Base-by-base conservation (phyloP, 2,888 invertebrate species). In the Blastobasis adustella region DNA sequence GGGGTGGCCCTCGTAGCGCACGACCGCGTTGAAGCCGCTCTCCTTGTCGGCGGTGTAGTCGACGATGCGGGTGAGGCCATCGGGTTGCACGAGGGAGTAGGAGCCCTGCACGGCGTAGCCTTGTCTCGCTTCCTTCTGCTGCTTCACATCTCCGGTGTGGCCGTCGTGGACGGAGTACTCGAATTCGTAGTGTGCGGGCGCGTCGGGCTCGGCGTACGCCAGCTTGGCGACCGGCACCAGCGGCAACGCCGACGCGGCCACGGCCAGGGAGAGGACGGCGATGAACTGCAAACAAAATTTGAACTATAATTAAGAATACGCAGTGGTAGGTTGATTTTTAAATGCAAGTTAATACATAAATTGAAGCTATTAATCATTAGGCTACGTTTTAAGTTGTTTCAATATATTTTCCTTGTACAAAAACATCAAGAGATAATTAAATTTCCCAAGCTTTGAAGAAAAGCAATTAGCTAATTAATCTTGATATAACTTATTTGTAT, bases 31-130 rank as follows among this genome's bases (percentile, higher is more conserved):
- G 66, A 71, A 71, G 40, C 71, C 73, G 61, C 63, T 58, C 50
- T 67, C 66, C 60, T 67, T 67, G 61, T 87, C 86, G 37, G 85
- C 69, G 65, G 82, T 77, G 76, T 87, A 87, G 54, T 86, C 83
- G 5, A 88, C 87, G 54, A 86, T 78, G 58, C 88, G 82, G 63
- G 70, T 74, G 47, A 80, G 74, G 1, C 89, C 88, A 47, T 88
- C 87, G 56, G 86, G 85, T 56, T 89, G 87, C 45, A 88, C 70
- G 9, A 88, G 77, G 6, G 88, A 86, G 76, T 88, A 88, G 23
- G 79, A 82, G 55, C 88, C 87, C 49, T 83, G 83, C 47, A 88
- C 84, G 55, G 66, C 71, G 63, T 88, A 82, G 4, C 86, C 86
- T 55, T 68, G 63, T 59, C 87, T 87, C 48, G 73, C 61, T 58